These are phyloP conservation scores for Antheraea yamamai DNA, from an alignment of 2,888 invertebrate species.

Conservation along the genomic window DNA sequence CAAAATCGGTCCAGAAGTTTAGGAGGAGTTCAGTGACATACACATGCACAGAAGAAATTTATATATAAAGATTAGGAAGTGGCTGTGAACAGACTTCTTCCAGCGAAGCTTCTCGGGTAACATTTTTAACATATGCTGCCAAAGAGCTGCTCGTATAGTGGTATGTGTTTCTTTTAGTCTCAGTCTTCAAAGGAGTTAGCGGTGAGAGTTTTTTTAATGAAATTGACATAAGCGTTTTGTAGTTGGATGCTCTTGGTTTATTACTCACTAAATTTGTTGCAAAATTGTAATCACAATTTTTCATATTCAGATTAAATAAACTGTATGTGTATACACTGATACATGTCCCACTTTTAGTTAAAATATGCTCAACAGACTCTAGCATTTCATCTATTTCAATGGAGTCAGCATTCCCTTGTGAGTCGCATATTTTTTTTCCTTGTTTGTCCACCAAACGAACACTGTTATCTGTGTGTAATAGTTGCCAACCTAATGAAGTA, in stretches of 20 bases:
- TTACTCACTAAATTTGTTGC: not conserved
- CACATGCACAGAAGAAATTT: too few relatives aligned
- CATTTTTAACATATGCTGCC: slow-evolving; percentile 47
- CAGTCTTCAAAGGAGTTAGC: too few relatives aligned
- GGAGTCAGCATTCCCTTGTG: not conserved
- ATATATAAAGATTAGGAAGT: too few relatives aligned
- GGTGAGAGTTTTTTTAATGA: not conserved
- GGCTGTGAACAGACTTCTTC: slow-evolving; percentile 61
- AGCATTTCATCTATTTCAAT: not conserved
- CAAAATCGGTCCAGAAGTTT: too few relatives aligned
- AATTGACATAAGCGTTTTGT: not conserved
- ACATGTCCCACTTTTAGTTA: not conserved
- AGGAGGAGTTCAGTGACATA: too few relatives aligned
- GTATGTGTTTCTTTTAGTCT: not conserved
- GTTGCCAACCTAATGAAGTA: not conserved
- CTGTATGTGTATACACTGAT: not conserved
- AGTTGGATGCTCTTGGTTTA: not conserved
- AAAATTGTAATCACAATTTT: not conserved
- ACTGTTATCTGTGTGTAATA: not conserved
- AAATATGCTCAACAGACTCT: not conserved
- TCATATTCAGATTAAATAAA: not conserved
- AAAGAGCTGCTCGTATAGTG: not conserved
- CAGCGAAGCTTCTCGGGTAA: slow-evolving; percentile 56
- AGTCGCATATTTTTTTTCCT: not conserved
- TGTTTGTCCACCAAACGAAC: not conserved